A percentile compares a stretch with the other conserved stretches of the same genome.
Conservation (phyloP, 2,113 vertebrate genomes). For the Cynopterus brachyotis region DNA sequence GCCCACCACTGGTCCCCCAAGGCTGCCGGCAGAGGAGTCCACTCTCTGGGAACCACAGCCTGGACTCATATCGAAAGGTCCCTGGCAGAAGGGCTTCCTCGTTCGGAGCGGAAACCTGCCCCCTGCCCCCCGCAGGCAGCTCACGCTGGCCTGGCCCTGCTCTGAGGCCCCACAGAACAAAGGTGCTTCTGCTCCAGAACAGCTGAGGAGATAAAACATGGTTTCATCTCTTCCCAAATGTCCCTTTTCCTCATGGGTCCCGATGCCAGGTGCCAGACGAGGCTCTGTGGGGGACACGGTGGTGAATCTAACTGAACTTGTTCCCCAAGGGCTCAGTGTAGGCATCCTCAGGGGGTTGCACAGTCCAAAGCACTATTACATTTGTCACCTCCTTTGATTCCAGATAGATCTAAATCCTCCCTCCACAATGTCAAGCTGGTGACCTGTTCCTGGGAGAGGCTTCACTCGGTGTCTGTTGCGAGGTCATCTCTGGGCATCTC, state of each 20-base stretch:
- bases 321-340: background rate
- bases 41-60: background rate
- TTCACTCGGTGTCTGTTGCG: background rate
- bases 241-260: background rate
- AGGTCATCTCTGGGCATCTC: background rate
- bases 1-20: rapidly evolving
- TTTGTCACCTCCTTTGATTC: background rate
- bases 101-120: background rate
- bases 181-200: background rate
- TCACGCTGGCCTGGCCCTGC: background rate
- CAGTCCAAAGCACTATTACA: background rate
- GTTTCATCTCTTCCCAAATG: background rate
- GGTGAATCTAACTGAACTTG: no score
- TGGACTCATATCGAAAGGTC: background rate
- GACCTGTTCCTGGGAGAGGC: background rate
- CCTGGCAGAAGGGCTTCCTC: background rate
- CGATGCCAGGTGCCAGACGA: background rate
- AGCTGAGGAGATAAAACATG: background rate
- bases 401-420: background rate
- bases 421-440: background rate
- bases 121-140: background rate
- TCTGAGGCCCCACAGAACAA: background rate
- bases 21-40: background rate
- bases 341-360: background rate
- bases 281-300: background rate